A percentile compares a stretch with the other conserved stretches of the same genome.
Evolutionary conservation across 2,888 invertebrate species (phyloP).

Genomic region (Exephanes ischioxanthus): DNA sequence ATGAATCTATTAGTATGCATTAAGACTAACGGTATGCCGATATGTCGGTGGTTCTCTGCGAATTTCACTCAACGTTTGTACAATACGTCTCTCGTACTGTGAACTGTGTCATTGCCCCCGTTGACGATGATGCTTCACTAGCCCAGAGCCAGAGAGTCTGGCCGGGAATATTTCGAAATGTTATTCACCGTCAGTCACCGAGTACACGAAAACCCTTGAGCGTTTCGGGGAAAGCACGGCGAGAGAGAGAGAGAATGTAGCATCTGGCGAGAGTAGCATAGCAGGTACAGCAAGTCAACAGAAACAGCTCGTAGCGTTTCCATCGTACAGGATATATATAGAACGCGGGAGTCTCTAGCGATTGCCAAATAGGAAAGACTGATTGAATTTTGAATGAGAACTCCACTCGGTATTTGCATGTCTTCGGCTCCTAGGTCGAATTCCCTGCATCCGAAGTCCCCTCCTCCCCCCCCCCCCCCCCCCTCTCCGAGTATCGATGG

Average conservation of each 20-base stretch:
- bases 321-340: background rate
- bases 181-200: slow-evolving; percentile 36
- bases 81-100: background rate
- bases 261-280: slow-evolving; percentile 13
- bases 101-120: background rate
- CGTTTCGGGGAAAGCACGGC: background rate
- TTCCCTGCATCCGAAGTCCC: background rate
- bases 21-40: background rate
- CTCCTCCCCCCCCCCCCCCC: background rate
- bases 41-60: background rate
- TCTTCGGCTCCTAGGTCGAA: background rate
- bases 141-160: background rate
- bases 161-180: slow-evolving; percentile 43
- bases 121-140: background rate
- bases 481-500: background rate
- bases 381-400: slow-evolving; percentile 46
- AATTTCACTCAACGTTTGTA: background rate
- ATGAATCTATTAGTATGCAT: slow-evolving; percentile 28
- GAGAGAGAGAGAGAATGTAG: background rate
- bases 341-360: background rate
- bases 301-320: slow-evolving; percentile 11
- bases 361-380: slow-evolving; percentile 47
- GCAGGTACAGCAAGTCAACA: background rate
- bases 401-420: slow-evolving; percentile 4
- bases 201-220: slow-evolving; percentile 30